A percentile compares a stretch with the other conserved stretches of the same genome.
Evolutionary conservation across 2,797 vertebrate species (phyloP).

Genomic region (Lagodon rhomboides): DNA sequence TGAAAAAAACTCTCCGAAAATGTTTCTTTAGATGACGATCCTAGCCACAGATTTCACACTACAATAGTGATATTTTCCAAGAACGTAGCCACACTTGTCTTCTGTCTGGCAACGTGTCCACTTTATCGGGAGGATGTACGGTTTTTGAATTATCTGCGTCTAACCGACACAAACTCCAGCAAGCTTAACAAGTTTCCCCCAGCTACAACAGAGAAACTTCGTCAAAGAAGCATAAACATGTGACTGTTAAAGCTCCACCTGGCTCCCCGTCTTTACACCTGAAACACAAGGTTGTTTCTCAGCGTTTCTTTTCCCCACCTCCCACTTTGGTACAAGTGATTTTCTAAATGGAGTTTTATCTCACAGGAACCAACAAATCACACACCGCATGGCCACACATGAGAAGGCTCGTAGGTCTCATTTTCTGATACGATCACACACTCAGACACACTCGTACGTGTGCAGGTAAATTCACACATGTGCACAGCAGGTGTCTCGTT

Average conservation of each 20-base stretch:
- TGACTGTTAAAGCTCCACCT: not conserved
- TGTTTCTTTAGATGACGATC: too few species aligned
- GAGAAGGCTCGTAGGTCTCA: not conserved
- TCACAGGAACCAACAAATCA: not conserved
- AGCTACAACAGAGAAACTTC: not conserved
- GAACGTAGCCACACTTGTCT: too few species aligned
- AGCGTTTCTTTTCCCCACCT: not conserved
- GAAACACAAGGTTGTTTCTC: not conserved
- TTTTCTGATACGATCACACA: conserved; percentile 4
- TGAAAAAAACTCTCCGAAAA: too few species aligned
- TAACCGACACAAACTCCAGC: too few species aligned
- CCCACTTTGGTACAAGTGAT: not conserved
- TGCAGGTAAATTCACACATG: conserved; percentile 8
- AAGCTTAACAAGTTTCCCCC: not conserved
- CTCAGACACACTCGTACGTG: not conserved
- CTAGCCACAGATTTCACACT: too few species aligned
- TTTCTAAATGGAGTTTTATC: not conserved
- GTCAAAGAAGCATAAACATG: not conserved
- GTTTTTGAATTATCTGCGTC: too few species aligned
- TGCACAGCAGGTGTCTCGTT: conserved; percentile 22
- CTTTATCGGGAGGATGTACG: too few species aligned
- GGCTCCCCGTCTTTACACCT: not conserved
- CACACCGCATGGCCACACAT: not conserved
- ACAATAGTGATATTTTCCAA: too few species aligned
- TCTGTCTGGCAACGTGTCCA: too few species aligned